phyloP scores from a whole-genome alignment of 2,113 vertebrate genomes.

The Cinclus cinclus region DNA sequence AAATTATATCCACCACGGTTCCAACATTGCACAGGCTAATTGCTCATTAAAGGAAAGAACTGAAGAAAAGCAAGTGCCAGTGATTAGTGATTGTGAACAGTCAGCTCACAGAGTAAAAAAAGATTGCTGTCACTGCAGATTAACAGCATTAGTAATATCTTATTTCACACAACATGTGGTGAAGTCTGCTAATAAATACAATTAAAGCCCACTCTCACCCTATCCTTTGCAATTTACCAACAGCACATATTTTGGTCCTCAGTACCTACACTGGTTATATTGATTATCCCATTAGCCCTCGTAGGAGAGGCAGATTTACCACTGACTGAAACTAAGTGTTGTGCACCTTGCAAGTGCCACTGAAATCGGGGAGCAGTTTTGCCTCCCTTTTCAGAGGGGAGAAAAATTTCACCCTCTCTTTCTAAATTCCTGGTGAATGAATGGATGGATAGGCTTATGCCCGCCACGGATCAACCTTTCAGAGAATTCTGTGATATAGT shows the following conservation, averaged over 20 bases:
- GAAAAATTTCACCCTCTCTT: background rate
- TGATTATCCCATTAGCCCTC: fast-evolving
- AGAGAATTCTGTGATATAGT: background rate
- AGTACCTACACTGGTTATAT: too few species aligned
- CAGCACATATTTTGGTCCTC: background rate
- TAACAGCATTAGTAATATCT: constrained; percentile 1
- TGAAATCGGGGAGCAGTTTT: background rate
- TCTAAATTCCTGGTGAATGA: background rate
- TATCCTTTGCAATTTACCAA: background rate
- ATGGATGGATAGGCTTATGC: background rate
- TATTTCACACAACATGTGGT: background rate
- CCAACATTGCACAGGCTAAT: background rate
- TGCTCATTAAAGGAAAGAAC: background rate
- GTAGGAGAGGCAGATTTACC: fast-evolving
- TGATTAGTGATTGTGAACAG: background rate
- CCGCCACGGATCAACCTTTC: background rate
- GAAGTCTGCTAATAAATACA: background rate
- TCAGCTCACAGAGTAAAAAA: background rate
- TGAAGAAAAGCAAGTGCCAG: background rate
- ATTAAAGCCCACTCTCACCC: background rate
- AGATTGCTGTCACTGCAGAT: background rate
- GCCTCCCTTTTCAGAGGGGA: background rate
- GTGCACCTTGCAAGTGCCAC: background rate
- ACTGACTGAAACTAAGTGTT: background rate
- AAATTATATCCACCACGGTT: background rate